Percentiles rank a stretch among this genome's conserved stretches.
phyloP scores from a whole-genome alignment of 1,140 invertebrate genomes.

The Bombus consobrinus region DNA sequence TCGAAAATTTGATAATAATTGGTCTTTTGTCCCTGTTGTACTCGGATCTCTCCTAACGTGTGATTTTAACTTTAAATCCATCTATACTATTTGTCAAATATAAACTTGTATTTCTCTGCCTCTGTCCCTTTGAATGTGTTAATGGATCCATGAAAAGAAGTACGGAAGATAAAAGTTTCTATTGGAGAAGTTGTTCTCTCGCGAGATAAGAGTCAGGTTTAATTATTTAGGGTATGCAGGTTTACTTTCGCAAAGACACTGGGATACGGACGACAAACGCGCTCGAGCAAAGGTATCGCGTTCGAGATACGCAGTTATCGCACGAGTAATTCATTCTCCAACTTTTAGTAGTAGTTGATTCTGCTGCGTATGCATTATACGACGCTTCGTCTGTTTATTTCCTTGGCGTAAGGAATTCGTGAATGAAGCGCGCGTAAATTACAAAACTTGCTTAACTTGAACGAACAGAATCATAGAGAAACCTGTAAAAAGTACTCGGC shows the following conservation, averaged over 20 bases:
- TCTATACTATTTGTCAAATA: too few relatives aligned
- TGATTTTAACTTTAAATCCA: neutral
- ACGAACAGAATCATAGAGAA: neutral
- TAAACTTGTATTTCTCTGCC: too few relatives aligned
- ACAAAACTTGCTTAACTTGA: neutral
- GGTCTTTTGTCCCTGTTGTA: neutral
- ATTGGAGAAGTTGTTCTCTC: conserved; percentile 14
- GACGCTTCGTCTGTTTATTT: conserved; percentile 51
- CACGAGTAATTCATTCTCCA: conserved; percentile 65
- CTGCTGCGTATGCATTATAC: conserved; percentile 60
- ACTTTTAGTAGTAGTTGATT: conserved; percentile 66
- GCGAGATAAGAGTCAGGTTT: conserved; percentile 48
- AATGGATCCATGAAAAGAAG: neutral
- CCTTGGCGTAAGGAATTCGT: conserved; percentile 1
- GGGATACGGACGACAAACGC: conserved; percentile 36
- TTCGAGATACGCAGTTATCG: conserved; percentile 68
- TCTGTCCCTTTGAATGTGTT: too few relatives aligned
- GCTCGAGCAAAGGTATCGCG: conserved; percentile 56
- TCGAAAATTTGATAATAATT: neutral
- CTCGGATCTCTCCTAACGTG: neutral
- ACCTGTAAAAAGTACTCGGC: neutral
- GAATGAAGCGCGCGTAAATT: neutral
- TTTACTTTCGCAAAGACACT: conserved; percentile 8
- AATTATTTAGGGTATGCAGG: conserved; percentile 49
- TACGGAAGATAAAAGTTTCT: neutral